Percentiles rank a stretch among this genome's conserved stretches.
phyloP scores from a whole-genome alignment of 1,140 invertebrate species.

The Phenacoccus solenopsis region DNA sequence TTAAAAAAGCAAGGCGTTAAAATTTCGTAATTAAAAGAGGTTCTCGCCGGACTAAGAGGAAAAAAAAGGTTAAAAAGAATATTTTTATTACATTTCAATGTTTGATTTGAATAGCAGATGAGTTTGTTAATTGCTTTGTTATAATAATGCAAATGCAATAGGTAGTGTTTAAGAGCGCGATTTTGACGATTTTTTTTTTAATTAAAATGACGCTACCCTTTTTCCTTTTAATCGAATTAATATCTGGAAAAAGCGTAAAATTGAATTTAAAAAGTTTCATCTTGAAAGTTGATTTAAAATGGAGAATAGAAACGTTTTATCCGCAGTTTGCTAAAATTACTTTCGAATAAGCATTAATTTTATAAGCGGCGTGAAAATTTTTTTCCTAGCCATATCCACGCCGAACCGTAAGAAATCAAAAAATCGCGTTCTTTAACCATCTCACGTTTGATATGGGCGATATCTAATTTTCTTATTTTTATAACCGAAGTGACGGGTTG shows the following conservation, averaged over 20 bases:
- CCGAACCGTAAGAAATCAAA: not conserved
- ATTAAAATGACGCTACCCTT: not conserved
- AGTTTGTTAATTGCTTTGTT: constrained; percentile 3
- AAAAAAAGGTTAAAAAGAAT: not conserved
- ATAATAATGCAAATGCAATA: not conserved
- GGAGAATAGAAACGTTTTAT: not conserved
- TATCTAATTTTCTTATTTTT: not conserved
- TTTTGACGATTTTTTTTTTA: not conserved
- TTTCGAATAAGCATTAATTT: not conserved
- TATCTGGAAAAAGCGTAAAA: constrained; percentile 2
- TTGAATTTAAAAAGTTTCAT: constrained; percentile 3
- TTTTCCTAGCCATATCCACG: too few species aligned
- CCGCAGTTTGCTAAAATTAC: not conserved
- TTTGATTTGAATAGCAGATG: constrained; percentile 2
- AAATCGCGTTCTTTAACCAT: not conserved
- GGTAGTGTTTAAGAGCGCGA: not conserved
- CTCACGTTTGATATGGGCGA: not conserved
- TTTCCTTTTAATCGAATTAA: not conserved
- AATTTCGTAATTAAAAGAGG: not conserved
- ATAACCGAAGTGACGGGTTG: not conserved
- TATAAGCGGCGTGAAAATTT: too few species aligned
- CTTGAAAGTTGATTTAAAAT: not conserved
- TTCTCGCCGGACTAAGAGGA: not conserved
- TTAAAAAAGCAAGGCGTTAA: not conserved
- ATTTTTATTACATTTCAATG: not conserved